Conservation (phyloP, 2,888 invertebrate species). For the Anoncus sp. region DNA sequence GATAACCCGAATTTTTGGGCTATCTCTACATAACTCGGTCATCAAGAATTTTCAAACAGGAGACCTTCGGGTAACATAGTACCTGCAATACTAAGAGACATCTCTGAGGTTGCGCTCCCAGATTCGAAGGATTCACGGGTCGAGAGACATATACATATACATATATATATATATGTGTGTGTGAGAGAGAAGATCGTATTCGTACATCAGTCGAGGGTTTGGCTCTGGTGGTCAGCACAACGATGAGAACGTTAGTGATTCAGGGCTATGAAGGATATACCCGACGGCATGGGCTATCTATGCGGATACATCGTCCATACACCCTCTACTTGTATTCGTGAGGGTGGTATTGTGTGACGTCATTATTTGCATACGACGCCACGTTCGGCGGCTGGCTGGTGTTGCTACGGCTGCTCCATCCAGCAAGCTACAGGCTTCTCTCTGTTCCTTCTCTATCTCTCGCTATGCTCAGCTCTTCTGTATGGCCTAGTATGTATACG, state of each 20-base stretch:
- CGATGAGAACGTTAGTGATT: constrained; percentile 46
- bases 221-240: constrained; percentile 53
- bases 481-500: constrained; percentile 29
- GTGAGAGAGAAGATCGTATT: constrained; percentile 56
- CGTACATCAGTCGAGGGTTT: constrained; percentile 40
- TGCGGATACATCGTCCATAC: constrained; percentile 75
- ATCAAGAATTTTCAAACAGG: constrained; percentile 42
- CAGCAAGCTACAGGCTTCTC: constrained; percentile 64
- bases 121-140: constrained; percentile 51
- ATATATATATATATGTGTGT: too few species aligned
- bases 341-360: constrained; percentile 81
- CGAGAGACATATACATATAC: constrained; percentile 27
- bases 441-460: constrained; percentile 67
- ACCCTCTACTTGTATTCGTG: constrained; percentile 70
- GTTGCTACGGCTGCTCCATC: constrained; percentile 74
- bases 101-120: constrained; percentile 33
- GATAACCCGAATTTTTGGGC: neutral
- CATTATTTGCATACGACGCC: constrained; percentile 82
- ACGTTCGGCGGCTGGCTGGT: constrained; percentile 64
- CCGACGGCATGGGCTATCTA: constrained; percentile 71
- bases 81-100: constrained; percentile 35
- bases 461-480: constrained; percentile 50
- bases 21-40: constrained; percentile 16
- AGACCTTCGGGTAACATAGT: constrained; percentile 40
- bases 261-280: constrained; percentile 46